Evolutionary conservation across 2,888 invertebrate species (phyloP), one percentile per base, ranked within the genome.

Genomic region (Sisyra nigra): DNA sequence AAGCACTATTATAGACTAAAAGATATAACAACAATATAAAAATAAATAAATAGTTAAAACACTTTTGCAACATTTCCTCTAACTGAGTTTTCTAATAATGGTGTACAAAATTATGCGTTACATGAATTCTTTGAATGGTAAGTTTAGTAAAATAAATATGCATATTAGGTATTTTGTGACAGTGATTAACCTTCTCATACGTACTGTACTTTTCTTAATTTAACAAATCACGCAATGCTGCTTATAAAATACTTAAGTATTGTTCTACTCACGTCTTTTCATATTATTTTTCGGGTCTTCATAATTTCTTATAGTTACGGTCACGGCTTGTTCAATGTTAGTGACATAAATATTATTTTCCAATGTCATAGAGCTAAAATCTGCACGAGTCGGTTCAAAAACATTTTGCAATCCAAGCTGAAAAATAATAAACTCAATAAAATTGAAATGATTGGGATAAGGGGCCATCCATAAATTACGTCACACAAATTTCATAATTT

Each of bases 321-420:
- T 83, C 47, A 88, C 81, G 13, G 80, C 78, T 62, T 87, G 87
- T 60, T 87, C 85, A 52, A 87, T 77, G 59, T 85, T 85, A 44
- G 81, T 76, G 30, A 84, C 85, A 55, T 83, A 87, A 45, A 85
- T 74, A 32, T 79, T 76, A n/a, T 70, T 62, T 54, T 83, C 80
- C 14, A 69, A 67, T 24, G 86, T 85, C 85, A 87, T 84, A 45
- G 76, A 76, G 13, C 76, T 71, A 55, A 87, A 79, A 63, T 87
- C 82, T 3, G 80, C 79, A 47, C 77, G 75, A 45, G 80, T 69
- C 2, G 86, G 85, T 59, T 87, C 84, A 57, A 88, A 87, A 37
- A 85, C 79, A 55, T 81, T 77, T 49, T 72, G 66, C 48, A 86
- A 74, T 32, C 85, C 84, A 52, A 87, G 60, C 86, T 87, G 62